phyloP scores from a whole-genome alignment of 2,113 vertebrate species.

The Entosphenus tridentatus region DNA sequence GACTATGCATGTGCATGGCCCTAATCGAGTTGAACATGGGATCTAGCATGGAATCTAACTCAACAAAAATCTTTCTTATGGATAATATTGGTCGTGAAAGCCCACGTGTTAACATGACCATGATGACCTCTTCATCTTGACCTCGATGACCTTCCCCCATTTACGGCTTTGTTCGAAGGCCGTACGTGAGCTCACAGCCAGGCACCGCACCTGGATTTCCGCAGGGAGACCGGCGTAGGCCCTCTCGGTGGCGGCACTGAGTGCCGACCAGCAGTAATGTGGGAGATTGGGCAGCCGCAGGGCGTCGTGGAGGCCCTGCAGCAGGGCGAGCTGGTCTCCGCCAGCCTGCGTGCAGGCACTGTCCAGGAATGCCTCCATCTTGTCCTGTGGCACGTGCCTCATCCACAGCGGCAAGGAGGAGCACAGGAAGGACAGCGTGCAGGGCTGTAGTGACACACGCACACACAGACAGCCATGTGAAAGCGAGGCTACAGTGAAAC shows the following conservation, averaged over 20 bases:
- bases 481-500: too few species aligned
- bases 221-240: constrained; percentile 52
- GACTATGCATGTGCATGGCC: too few species aligned
- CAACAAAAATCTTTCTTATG: too few species aligned
- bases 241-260: constrained; percentile 38
- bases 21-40: too few species aligned
- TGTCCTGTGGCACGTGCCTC: constrained; percentile 63
- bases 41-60: too few species aligned
- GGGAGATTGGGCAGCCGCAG: constrained; percentile 51
- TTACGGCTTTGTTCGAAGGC: too few species aligned
- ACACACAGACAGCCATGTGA: too few species aligned
- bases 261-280: constrained; percentile 40
- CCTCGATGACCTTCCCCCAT: neutral
- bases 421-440: constrained; percentile 20
- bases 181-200: neutral
- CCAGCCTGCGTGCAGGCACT: neutral
- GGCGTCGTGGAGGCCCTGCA: constrained; percentile 44
- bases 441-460: too few species aligned
- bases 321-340: constrained; percentile 15
- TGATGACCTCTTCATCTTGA: neutral
- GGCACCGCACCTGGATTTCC: constrained; percentile 34
- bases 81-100: neutral
- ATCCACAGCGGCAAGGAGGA: constrained; percentile 41
- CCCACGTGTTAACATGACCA: neutral
- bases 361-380: constrained; percentile 42